phyloP scores from a whole-genome alignment of 2,797 vertebrate species.

The Phrynocephalus vlangalii region DNA sequence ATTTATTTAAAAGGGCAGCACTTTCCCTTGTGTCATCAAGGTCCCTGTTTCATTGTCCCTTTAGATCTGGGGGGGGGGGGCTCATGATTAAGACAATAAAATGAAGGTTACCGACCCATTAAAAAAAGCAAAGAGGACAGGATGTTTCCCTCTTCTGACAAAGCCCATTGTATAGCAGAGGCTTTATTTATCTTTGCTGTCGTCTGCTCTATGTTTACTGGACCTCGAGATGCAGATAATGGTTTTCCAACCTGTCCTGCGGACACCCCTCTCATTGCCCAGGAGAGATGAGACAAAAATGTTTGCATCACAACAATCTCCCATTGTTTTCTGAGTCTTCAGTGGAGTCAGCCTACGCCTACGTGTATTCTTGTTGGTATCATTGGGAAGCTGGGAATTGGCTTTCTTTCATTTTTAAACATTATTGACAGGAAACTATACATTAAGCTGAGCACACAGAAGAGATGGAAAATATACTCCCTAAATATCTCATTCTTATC shows the following conservation, averaged over 20 bases:
- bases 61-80: background rate
- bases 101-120: background rate
- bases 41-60: background rate
- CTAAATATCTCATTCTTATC: no score
- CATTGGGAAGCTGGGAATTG: background rate
- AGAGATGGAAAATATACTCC: no score
- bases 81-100: slow-evolving; percentile 17
- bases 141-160: slow-evolving; percentile 38
- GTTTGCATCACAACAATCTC: background rate
- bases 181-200: slow-evolving; percentile 41
- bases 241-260: slow-evolving; percentile 35
- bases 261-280: background rate
- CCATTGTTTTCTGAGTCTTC: slow-evolving; percentile 22
- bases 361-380: background rate
- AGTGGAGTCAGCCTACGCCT: slow-evolving; percentile 2
- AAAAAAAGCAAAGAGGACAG: slow-evolving; percentile 13
- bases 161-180: slow-evolving; percentile 18
- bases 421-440: background rate
- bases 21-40: slow-evolving; percentile 3
- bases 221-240: slow-evolving; percentile 28
- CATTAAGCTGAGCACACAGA: background rate
- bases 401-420: background rate
- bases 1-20: slow-evolving; percentile 12
- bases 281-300: slow-evolving; percentile 2
- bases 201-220: slow-evolving; percentile 19